Conservation (phyloP, 2,797 vertebrate genomes). For the Simalia tracyae region DNA sequence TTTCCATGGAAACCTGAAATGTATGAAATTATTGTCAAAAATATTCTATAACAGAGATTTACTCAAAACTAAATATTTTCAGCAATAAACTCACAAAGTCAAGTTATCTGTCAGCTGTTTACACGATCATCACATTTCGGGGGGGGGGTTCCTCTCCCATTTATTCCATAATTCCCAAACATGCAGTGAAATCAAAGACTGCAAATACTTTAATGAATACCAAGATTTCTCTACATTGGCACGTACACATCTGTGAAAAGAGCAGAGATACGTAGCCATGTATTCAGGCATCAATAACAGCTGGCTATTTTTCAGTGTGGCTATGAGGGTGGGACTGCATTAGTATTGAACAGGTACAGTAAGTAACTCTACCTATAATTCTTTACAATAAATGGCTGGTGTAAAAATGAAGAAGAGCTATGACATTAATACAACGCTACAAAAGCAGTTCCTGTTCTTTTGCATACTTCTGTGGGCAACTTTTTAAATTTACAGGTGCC, state of each 20-base stretch:
- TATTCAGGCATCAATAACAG: background rate
- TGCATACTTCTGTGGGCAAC: background rate
- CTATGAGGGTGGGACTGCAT: background rate
- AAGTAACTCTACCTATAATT: background rate
- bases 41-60: background rate
- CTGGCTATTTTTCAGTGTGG: background rate
- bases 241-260: background rate
- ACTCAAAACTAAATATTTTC: constrained; percentile 23
- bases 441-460: background rate
- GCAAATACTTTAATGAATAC: background rate
- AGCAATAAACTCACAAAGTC: background rate
- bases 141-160: background rate
- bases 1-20: constrained; percentile 25
- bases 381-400: background rate
- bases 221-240: background rate
- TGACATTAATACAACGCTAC: background rate
- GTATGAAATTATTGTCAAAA: constrained; percentile 17
- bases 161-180: background rate
- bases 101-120: background rate
- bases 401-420: background rate
- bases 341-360: background rate
- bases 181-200: background rate
- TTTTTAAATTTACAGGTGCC: too few relatives aligned
- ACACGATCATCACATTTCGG: background rate
- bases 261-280: background rate